A percentile compares a stretch with the other conserved stretches of the same genome.
phyloP scores from a whole-genome alignment of 2,888 invertebrate genomes.

The Sthenelais limicola region DNA sequence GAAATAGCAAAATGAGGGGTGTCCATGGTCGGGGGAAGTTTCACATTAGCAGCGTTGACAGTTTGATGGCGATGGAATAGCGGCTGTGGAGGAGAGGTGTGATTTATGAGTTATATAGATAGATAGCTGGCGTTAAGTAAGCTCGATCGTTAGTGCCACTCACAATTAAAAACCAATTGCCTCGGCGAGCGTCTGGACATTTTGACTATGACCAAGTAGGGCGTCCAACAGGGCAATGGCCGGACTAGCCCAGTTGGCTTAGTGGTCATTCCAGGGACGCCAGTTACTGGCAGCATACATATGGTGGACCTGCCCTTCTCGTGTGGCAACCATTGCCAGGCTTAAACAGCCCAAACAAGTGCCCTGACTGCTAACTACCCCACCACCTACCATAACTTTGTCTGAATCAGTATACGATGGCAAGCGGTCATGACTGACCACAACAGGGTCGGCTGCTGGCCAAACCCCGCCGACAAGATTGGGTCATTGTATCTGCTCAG shows the following conservation, averaged over 20 bases:
- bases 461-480: background rate
- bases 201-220: background rate
- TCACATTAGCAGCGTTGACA: too few relatives aligned
- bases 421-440: background rate
- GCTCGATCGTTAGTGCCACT: too few relatives aligned
- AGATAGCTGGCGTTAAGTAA: too few relatives aligned
- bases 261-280: too few relatives aligned
- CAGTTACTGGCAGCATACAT: too few relatives aligned
- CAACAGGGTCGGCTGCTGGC: background rate
- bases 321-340: background rate
- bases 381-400: background rate
- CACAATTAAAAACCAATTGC: conserved; percentile 27
- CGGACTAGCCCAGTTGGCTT: too few relatives aligned
- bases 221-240: background rate
- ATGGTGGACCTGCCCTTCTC: too few relatives aligned
- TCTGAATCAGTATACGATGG: background rate
- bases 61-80: too few relatives aligned
- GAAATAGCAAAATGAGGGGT: too few relatives aligned
- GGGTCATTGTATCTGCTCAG: background rate
- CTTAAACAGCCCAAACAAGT: background rate
- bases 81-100: too few relatives aligned
- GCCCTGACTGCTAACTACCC: conserved; percentile 23
- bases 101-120: too few relatives aligned
- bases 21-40: too few relatives aligned
- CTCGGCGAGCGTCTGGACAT: background rate